These are phyloP conservation scores for Pentalonia nigronervosa DNA, from an alignment of 1,140 invertebrate species.

Conservation along the genomic window DNA sequence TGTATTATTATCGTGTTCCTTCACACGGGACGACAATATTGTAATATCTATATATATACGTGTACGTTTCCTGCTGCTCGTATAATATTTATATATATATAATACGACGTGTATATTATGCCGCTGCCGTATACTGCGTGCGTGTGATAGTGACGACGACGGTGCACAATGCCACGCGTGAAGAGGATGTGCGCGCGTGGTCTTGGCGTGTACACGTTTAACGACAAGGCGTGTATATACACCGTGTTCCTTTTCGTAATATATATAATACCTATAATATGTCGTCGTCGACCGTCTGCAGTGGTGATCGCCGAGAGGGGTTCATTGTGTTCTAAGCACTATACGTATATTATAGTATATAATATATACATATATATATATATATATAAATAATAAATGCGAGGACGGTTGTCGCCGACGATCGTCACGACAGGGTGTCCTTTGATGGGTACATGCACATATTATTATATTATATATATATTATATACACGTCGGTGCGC, in stretches of 20 bases:
- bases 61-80: conserved; percentile 10
- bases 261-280: not conserved
- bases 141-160: not conserved
- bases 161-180: conserved; percentile 35
- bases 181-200: conserved; percentile 43
- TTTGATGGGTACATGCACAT: conserved; percentile 31
- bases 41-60: not conserved
- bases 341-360: not conserved
- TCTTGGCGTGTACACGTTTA: conserved; percentile 49
- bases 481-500: not conserved
- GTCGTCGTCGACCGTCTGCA: not conserved
- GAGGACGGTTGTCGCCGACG: conserved; percentile 38
- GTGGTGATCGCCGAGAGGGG: conserved; percentile 8
- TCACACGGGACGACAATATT: not conserved
- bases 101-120: not conserved
- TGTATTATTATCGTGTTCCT: conserved; percentile 1
- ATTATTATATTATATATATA: not conserved
- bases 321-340: conserved; percentile 15
- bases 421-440: conserved; percentile 43
- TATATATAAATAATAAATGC: not conserved
- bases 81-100: not conserved
- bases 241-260: conserved; percentile 3
- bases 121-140: not conserved
- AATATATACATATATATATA: not conserved
- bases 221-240: conserved; percentile 30